phyloP scores from a whole-genome alignment of 2,797 vertebrate genomes.

The Crenuchus spilurus region DNA sequence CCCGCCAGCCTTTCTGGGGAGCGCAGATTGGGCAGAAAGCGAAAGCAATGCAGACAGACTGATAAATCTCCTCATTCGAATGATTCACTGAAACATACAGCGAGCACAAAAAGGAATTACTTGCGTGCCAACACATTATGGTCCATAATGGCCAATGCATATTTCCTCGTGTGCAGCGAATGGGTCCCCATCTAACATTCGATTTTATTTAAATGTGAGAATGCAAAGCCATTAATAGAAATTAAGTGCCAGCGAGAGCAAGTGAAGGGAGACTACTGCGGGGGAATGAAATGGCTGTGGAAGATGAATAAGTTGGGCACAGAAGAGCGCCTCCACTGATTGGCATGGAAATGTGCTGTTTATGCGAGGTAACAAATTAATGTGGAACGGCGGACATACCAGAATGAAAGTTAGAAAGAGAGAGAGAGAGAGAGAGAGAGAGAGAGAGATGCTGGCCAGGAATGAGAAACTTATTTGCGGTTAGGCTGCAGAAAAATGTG shows the following conservation, averaged over 20 bases:
- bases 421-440: slow-evolving; percentile 33
- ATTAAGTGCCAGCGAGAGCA: slow-evolving; percentile 78
- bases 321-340: slow-evolving; percentile 80
- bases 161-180: slow-evolving; percentile 73
- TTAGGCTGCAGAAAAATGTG: slow-evolving; percentile 14
- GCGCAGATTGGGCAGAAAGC: slow-evolving; percentile 51
- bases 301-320: slow-evolving; percentile 82
- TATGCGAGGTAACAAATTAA: slow-evolving; percentile 77
- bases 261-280: slow-evolving; percentile 74
- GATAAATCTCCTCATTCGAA: slow-evolving; percentile 58
- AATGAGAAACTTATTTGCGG: slow-evolving; percentile 60
- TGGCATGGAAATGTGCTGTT: slow-evolving; percentile 81
- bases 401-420: slow-evolving; percentile 64
- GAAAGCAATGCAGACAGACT: slow-evolving; percentile 49
- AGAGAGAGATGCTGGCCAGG: slow-evolving; percentile 58
- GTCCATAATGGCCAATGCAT: slow-evolving; percentile 77
- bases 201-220: slow-evolving; percentile 74
- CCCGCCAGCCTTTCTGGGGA: neutral
- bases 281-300: slow-evolving; percentile 76
- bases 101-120: slow-evolving; percentile 70
- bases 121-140: slow-evolving; percentile 70
- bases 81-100: slow-evolving; percentile 67
- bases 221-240: slow-evolving; percentile 83
- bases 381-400: slow-evolving; percentile 70
- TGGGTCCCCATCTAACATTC: slow-evolving; percentile 57